Conservation (phyloP, 2,888 invertebrate species). For the Noctuana brunneofusca region DNA sequence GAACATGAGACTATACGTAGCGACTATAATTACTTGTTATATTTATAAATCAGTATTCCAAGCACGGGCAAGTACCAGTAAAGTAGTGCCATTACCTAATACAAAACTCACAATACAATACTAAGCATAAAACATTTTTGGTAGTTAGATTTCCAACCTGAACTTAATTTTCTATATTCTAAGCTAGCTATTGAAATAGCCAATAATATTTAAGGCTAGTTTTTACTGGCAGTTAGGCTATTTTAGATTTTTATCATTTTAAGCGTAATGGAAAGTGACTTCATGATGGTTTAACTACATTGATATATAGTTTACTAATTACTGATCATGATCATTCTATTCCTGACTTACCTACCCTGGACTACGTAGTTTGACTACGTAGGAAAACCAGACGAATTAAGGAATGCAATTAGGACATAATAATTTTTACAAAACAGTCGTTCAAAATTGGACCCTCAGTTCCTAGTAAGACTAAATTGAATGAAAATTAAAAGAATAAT, state of each 20-base stretch:
- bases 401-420: too few species aligned
- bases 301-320: too few species aligned
- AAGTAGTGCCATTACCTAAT: background rate
- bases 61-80: background rate
- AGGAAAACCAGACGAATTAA: too few species aligned
- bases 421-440: too few species aligned
- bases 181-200: background rate
- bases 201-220: too few species aligned
- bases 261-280: background rate
- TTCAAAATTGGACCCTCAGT: too few species aligned
- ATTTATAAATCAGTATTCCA: background rate
- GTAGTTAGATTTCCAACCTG: background rate
- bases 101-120: background rate
- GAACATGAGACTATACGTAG: slow-evolving; percentile 1
- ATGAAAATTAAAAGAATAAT: too few species aligned
- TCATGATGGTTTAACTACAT: background rate
- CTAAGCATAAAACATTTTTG: background rate
- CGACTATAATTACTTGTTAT: slow-evolving; percentile 2
- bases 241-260: background rate
- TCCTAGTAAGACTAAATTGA: too few species aligned
- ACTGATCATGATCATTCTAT: too few species aligned
- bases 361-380: too few species aligned
- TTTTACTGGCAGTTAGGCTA: too few species aligned
- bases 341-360: too few species aligned
- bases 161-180: background rate